These are phyloP conservation scores for Meteorus sp. DNA, from an alignment of 1,140 invertebrate species.

Conservation along the genomic window DNA sequence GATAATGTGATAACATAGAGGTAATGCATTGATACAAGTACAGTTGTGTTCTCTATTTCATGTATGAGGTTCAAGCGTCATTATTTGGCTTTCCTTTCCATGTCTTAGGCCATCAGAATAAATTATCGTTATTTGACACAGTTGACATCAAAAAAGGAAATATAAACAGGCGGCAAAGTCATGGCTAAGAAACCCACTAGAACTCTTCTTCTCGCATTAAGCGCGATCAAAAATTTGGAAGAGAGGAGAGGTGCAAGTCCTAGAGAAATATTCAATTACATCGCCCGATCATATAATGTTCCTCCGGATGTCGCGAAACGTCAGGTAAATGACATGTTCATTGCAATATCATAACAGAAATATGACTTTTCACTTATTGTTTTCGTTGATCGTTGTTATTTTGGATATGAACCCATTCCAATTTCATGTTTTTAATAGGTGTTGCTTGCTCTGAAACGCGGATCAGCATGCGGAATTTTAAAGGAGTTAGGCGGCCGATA, in stretches of 20 bases:
- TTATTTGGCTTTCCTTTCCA: conserved; percentile 1
- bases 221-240: conserved; percentile 38
- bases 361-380: too few relatives aligned
- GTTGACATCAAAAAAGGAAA: background rate
- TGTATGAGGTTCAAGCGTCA: background rate
- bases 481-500: conserved; percentile 32
- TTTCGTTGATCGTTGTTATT: background rate
- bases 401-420: background rate
- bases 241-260: conserved; percentile 36
- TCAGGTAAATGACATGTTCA: conserved; percentile 32
- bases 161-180: conserved; percentile 1
- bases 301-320: conserved; percentile 27
- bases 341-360: background rate
- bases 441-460: conserved; percentile 37
- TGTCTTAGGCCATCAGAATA: background rate
- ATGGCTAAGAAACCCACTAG: conserved; percentile 29
- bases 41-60: background rate
- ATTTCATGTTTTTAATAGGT: conserved; percentile 28
- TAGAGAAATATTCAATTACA: conserved; percentile 37
- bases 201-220: conserved; percentile 30
- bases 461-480: conserved; percentile 36
- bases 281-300: conserved; percentile 32
- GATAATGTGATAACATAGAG: background rate
- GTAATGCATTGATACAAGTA: background rate
- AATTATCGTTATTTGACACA: conserved; percentile 6